Conservation (phyloP, 1,140 invertebrate genomes). For the Patella vulgata region DNA sequence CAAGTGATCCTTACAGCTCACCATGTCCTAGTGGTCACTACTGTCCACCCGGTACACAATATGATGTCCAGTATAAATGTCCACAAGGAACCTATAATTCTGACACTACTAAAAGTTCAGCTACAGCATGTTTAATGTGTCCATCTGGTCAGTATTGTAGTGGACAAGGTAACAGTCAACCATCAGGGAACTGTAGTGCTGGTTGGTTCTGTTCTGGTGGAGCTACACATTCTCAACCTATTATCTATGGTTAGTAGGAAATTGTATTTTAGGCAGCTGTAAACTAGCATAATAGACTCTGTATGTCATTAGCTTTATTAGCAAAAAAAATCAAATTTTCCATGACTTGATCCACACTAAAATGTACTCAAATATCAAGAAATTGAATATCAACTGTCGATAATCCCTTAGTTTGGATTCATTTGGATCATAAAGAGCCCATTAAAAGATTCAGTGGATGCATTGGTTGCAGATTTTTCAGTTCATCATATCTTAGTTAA, state of each 20-base stretch:
- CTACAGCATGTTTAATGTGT: constrained; percentile 48
- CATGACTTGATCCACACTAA: too few species aligned
- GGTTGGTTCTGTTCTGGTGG: constrained; percentile 63
- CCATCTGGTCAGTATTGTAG: constrained; percentile 56
- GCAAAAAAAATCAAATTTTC: too few species aligned
- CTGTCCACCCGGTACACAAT: constrained; percentile 53
- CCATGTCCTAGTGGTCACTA: constrained; percentile 54
- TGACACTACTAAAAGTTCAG: constrained; percentile 26
- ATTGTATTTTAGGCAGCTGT: neutral
- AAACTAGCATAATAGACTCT: too few species aligned
- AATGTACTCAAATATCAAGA: too few species aligned
- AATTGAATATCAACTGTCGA: too few species aligned
- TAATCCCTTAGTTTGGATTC: too few species aligned
- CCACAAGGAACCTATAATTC: constrained; percentile 56
- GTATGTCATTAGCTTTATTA: too few species aligned
- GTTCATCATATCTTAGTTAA: too few species aligned
- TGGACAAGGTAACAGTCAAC: constrained; percentile 35
- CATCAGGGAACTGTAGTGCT: constrained; percentile 51
- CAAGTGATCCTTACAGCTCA: constrained; percentile 32
- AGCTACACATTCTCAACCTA: constrained; percentile 42
- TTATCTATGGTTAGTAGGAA: constrained; percentile 46
- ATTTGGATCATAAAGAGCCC: too few species aligned
- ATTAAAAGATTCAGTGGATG: too few species aligned
- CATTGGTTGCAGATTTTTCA: too few species aligned
- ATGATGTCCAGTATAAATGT: constrained; percentile 50